Base-by-base conservation (phyloP, 2,113 vertebrate genomes). In the Chloropsis hardwickii region DNA sequence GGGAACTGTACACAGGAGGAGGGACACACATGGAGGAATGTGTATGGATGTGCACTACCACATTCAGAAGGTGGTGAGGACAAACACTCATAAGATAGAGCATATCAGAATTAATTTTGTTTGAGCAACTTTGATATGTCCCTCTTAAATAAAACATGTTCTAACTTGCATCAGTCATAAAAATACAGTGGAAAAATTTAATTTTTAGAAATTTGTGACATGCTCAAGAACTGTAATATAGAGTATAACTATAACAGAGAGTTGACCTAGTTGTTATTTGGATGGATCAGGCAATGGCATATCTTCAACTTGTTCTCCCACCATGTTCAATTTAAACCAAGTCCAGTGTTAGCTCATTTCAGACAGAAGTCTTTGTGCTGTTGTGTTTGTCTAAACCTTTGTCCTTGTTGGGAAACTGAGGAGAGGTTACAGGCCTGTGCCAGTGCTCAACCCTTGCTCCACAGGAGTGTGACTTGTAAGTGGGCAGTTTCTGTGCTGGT, bases 351-450 rank as follows among this genome's bases (percentile, higher is more conserved):
- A 37, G 14, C 53, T 78, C 24, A 27, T 64, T 91, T 78, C 74
- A 65, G 61, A 37, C 73, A 35, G 29, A 73, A 64, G 35, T 58
- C 24, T 86, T 0, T 81, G 35, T n/a, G 15, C 64, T 77, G n/a
- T 54, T 78, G 10, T 78, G 72, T 90, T 80, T 90, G 62, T 31
- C 40, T 69, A 40, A 89, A 79, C 86, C 64, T 94, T 92, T 96
- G 86, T 81, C 70, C 84, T 56, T 39, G 40, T 48, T 89, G 73
- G 35, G 51, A 81, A 92, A 57, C 28, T 16, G 53, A 61, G 23
- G 58, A 37, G 42, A 47, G 65, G 35, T 73, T 67, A 27, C 56
- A 42, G 54, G 57, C 37, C 17, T 62, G 29, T 87, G 39, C 42
- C 3, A 7, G 40, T 44, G 56, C 60, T 82, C 70, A 90, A 8